phyloP scores from a whole-genome alignment of 2,888 invertebrate species.

The Tanytarsus gracilentus region DNA sequence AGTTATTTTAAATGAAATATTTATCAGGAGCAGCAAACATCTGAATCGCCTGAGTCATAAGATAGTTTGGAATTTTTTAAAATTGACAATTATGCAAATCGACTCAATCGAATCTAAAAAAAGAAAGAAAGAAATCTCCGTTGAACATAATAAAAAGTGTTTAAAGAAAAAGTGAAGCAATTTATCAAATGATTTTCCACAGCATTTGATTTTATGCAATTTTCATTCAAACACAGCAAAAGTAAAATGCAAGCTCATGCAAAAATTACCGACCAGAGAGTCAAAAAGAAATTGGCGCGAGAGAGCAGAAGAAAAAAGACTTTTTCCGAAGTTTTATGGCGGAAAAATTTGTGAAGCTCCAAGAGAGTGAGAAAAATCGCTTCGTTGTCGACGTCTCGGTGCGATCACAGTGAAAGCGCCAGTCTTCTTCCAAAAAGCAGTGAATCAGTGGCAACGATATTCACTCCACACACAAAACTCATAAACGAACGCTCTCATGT shows the following conservation, averaged over 20 bases:
- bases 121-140: no score
- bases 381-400: slow-evolving; percentile 2
- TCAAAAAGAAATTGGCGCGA: not conserved
- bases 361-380: not conserved
- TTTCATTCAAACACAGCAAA: not conserved
- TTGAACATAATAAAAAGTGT: no score
- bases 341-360: slow-evolving; percentile 1
- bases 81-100: no score
- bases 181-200: slow-evolving; percentile 22
- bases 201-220: slow-evolving; percentile 9
- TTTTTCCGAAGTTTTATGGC: not conserved
- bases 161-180: no score
- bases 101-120: no score
- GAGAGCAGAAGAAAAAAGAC: slow-evolving; percentile 9
- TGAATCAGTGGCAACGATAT: slow-evolving; percentile 3
- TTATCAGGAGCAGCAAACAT: no score
- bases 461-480: not conserved
- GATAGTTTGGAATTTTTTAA: no score
- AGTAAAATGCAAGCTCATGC: slow-evolving; percentile 16
- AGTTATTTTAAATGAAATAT: no score
- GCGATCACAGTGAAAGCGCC: slow-evolving; percentile 11
- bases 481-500: not conserved
- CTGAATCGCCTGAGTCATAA: no score
- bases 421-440: slow-evolving; percentile 5
- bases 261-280: no score